Evolutionary conservation across 2,113 vertebrate species (phyloP).

Genomic region (Apteryx mantelli): DNA sequence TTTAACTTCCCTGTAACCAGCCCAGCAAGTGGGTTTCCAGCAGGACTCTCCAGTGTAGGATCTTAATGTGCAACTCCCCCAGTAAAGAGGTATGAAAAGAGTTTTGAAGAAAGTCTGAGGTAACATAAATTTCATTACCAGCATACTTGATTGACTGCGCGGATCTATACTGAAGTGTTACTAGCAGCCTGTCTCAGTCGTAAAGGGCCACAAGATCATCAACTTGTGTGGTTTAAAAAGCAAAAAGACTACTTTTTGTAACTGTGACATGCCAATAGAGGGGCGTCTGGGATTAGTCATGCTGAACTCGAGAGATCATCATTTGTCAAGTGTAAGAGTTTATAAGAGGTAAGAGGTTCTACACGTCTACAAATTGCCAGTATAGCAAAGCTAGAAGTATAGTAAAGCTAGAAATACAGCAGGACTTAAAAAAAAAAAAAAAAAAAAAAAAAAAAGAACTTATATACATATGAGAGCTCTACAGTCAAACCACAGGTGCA

Average conservation of each 20-base stretch:
- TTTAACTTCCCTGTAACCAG: not conserved
- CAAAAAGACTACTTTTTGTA: not conserved
- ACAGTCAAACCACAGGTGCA: too few species aligned
- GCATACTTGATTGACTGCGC: fast-evolving
- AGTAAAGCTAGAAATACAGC: too few species aligned
- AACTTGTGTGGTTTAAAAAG: not conserved
- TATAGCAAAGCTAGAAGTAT: too few species aligned
- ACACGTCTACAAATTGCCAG: too few species aligned
- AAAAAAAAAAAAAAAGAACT: too few species aligned
- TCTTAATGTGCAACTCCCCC: not conserved
- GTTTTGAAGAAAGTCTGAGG: not conserved
- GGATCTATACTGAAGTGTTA: not conserved
- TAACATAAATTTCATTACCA: not conserved
- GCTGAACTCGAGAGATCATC: not conserved
- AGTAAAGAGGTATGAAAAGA: not conserved
- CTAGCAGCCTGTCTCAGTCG: not conserved
- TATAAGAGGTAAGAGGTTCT: not conserved
- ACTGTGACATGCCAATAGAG: not conserved
- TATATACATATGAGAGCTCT: not conserved
- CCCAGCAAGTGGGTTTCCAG: not conserved
- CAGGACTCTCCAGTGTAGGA: not conserved
- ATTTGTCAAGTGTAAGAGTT: not conserved
- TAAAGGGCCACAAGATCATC: not conserved
- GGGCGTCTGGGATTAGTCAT: not conserved
- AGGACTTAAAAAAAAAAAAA: too few species aligned